A percentile compares a stretch with the other conserved stretches of the same genome.
Conservation (phyloP, 2,113 vertebrate species). For the Chitala chitala region DNA sequence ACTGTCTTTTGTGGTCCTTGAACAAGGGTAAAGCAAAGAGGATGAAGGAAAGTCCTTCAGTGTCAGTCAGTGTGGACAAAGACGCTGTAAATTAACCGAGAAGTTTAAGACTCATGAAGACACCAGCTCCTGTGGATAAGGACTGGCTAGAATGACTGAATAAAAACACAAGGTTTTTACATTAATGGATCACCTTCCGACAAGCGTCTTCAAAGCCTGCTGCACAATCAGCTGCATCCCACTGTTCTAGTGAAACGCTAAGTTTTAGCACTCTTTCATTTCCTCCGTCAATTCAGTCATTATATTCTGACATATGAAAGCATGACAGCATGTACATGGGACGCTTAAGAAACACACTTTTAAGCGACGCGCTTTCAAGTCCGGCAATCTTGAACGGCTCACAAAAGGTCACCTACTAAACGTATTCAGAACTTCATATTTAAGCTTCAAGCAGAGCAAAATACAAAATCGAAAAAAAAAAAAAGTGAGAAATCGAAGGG, state of each 20-base stretch:
- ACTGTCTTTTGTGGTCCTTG: constrained; percentile 8
- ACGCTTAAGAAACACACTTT: constrained; percentile 43
- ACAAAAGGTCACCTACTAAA: constrained; percentile 52
- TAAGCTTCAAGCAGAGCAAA: constrained; percentile 55
- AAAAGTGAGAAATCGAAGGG: background rate
- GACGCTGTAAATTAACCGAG: constrained; percentile 42
- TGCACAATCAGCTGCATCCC: constrained; percentile 62
- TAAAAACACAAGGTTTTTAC: constrained; percentile 66
- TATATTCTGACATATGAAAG: constrained; percentile 56
- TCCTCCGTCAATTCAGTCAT: constrained; percentile 63
- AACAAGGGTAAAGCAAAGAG: background rate
- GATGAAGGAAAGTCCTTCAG: constrained; percentile 28
- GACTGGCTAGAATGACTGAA: constrained; percentile 51
- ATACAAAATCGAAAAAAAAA: background rate
- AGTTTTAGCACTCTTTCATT: constrained; percentile 64
- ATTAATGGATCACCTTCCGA: constrained; percentile 69
- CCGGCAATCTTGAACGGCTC: constrained; percentile 53
- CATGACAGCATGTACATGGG: constrained; percentile 43
- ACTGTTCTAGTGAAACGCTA: constrained; percentile 49
- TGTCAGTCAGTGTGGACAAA: constrained; percentile 28
- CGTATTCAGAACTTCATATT: constrained; percentile 48
- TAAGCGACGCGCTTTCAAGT: constrained; percentile 57
- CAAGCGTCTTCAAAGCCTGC: constrained; percentile 67
- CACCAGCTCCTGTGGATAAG: constrained; percentile 52
- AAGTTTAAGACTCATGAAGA: constrained; percentile 49